A percentile compares a stretch with the other conserved stretches of the same genome.
Evolutionary conservation across 37 sponge, comb jelly and placozoan species (phyloP).

Genomic region (Halisarca cf. caerulea): DNA sequence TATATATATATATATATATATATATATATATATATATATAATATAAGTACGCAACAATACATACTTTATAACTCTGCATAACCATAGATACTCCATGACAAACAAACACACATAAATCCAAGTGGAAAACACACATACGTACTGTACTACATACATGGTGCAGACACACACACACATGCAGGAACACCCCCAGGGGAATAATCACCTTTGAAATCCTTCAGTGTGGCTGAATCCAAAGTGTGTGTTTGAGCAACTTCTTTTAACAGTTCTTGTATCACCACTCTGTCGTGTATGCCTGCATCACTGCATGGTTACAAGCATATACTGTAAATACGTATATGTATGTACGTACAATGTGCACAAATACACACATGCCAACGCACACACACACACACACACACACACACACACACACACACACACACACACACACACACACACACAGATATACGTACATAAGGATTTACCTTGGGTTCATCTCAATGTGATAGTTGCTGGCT

Average conservation of each 20-base stretch:
- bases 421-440: not conserved
- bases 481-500: slow-evolving; percentile 97
- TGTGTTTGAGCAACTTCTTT: slow-evolving; percentile 93
- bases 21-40: no score
- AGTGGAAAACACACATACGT: not conserved
- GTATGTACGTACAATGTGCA: not conserved
- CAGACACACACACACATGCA: not conserved
- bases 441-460: not conserved
- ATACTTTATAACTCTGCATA: no score
- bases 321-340: not conserved
- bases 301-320: slow-evolving; percentile 68
- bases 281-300: slow-evolving; percentile 94
- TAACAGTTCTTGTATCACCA: slow-evolving; percentile 92
- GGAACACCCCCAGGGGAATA: not conserved
- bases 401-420: not conserved
- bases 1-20: no score
- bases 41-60: no score
- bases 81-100: no score
- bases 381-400: not conserved
- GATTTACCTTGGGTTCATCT: slow-evolving; percentile 88
- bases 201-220: slow-evolving; percentile 92
- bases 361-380: not conserved
- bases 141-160: not conserved
- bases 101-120: no score
- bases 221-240: slow-evolving; percentile 64